A percentile compares a stretch with the other conserved stretches of the same genome.
Conservation (phyloP, 2,113 vertebrate genomes). For the Galeopterus variegatus region DNA sequence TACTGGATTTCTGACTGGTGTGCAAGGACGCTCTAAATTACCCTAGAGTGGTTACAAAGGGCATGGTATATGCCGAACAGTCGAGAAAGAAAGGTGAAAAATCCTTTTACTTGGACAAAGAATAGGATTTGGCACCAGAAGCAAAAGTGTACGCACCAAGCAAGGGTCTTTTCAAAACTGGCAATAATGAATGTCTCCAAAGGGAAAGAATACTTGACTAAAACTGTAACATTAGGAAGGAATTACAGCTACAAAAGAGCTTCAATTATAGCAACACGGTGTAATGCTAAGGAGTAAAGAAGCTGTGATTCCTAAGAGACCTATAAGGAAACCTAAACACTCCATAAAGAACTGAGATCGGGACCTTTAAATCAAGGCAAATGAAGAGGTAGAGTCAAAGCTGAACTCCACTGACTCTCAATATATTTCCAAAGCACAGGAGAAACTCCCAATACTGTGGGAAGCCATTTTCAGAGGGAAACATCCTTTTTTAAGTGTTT, state of each 20-base stretch:
- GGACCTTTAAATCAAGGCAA: constrained; percentile 86
- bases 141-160: constrained; percentile 46
- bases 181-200: constrained; percentile 80
- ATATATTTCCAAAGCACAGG: constrained; percentile 48
- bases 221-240: constrained; percentile 82
- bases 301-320: constrained; percentile 80
- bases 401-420: constrained; percentile 79
- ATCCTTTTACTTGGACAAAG: not conserved
- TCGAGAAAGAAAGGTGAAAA: not conserved
- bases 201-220: constrained; percentile 83
- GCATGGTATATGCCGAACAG: not conserved
- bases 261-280: constrained; percentile 84
- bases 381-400: constrained; percentile 54
- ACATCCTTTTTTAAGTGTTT: not conserved
- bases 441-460: rapidly evolving
- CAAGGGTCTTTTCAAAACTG: constrained; percentile 76
- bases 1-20: not conserved
- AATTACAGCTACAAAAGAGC: constrained; percentile 84
- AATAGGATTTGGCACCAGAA: constrained; percentile 58
- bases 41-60: not conserved
- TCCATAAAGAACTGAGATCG: constrained; percentile 79
- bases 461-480: not conserved
- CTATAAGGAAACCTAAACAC: constrained; percentile 84
- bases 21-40: not conserved
- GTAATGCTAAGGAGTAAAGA: constrained; percentile 82